Base-by-base conservation (phyloP, 2,113 vertebrate species). In the Odobenus rosmarus region DNA sequence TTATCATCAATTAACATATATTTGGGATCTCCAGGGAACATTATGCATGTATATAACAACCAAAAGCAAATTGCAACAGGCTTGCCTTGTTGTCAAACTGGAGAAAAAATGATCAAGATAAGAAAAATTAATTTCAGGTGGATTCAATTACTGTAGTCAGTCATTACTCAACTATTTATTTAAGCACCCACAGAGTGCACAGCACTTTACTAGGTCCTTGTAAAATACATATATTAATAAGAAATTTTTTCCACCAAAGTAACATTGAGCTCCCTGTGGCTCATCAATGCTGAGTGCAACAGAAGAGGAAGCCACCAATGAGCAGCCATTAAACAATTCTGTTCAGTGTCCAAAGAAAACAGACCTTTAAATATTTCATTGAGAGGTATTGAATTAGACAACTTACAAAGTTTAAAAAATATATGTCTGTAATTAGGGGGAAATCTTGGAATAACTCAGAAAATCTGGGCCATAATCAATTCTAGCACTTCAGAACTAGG, bases 91-190 rank as follows among this genome's bases (percentile, higher is more conserved):
- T 89, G 61, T 97, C 86, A 97, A 82, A 92, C 94, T 85, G 28
- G 51, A 95, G 69, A 69, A 95, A 92, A 92, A 97, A 93, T 94
- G 82, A 92, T 84, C 59, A 76, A 95, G 96, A 97, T 97, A 95
- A 97, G 94, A 83, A 96, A 88, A 97, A 96, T 97, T 95, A 94
- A 95, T 91, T 95, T 87, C 96, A 97, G 92, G 46, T 92, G 92
- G 67, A 93, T 89, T 82, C 77, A 96, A 83, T 98, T 95, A 88
- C 42, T 79, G 3, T 80, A 88, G 28, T 94, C 94, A 90, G 71
- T 93, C 89, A 98, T 72, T 90, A 49, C 57, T 76, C 79, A 96
- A 59, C 77, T 82, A 96, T 96, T 93, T 98, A 95, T 88, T 88
- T 95, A 96, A 97, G 88, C 55, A 96, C 71, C 88, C 84, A 96